Conservation (phyloP, 2,888 invertebrate genomes). For the Schizaphis graminum region DNA sequence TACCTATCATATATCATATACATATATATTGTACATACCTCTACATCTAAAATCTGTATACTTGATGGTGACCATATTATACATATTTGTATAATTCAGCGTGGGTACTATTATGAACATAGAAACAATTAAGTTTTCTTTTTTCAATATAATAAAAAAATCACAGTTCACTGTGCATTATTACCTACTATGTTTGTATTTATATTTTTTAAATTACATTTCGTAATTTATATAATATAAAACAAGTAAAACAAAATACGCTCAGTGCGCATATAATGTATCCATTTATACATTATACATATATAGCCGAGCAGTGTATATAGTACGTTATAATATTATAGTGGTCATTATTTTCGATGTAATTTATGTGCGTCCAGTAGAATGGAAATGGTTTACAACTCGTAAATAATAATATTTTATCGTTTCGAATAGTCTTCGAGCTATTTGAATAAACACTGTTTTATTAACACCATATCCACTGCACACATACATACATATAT, state of each 20-base stretch:
- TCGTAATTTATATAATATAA: not conserved
- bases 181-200: not conserved
- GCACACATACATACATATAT: not conserved
- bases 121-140: not conserved
- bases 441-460: constrained; percentile 18
- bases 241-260: constrained; percentile 12
- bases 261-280: not conserved
- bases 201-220: not conserved
- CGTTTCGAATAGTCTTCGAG: not conserved
- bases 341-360: constrained; percentile 29
- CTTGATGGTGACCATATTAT: not conserved
- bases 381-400: constrained; percentile 14
- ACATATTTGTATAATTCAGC: not conserved
- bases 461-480: constrained; percentile 13
- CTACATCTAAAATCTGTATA: not conserved
- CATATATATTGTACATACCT: not conserved
- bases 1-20: not conserved
- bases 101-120: not conserved
- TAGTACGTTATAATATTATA: not conserved
- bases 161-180: not conserved
- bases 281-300: not conserved
- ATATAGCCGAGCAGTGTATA: not conserved
- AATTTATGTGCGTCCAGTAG: not conserved
- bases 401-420: constrained; percentile 27
- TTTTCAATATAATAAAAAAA: not conserved